phyloP scores from a whole-genome alignment of 2,797 vertebrate genomes.

The Phrynocephalus vlangalii region DNA sequence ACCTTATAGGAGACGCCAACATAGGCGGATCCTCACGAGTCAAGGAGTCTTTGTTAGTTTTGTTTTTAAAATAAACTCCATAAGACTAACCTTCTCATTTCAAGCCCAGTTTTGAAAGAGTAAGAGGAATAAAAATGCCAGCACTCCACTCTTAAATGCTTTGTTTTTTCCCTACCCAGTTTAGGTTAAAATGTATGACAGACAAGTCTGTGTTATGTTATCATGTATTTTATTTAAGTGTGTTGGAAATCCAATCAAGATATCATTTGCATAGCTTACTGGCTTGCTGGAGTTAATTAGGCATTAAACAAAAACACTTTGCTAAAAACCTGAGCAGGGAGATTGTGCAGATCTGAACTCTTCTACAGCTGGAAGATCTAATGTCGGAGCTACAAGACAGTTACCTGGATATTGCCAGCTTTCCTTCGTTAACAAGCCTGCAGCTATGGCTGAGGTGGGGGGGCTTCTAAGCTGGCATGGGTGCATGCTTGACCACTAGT shows the following conservation, averaged over 20 bases:
- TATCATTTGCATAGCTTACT: constrained; percentile 4
- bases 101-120: neutral
- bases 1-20: no score
- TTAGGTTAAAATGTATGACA: neutral
- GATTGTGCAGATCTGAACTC: neutral
- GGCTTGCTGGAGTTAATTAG: constrained; percentile 9
- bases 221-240: neutral
- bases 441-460: neutral
- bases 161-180: neutral
- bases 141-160: neutral
- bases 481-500: no score
- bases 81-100: neutral
- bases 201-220: constrained; percentile 7
- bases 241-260: neutral
- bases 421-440: neutral
- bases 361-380: neutral
- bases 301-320: neutral
- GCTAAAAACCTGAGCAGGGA: neutral
- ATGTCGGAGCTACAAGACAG: neutral
- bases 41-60: no score
- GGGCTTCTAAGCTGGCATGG: no score
- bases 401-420: neutral
- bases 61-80: no score
- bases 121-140: neutral
- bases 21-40: no score